Conservation (phyloP, 2,888 invertebrate species). For the Melipona beecheii region DNA sequence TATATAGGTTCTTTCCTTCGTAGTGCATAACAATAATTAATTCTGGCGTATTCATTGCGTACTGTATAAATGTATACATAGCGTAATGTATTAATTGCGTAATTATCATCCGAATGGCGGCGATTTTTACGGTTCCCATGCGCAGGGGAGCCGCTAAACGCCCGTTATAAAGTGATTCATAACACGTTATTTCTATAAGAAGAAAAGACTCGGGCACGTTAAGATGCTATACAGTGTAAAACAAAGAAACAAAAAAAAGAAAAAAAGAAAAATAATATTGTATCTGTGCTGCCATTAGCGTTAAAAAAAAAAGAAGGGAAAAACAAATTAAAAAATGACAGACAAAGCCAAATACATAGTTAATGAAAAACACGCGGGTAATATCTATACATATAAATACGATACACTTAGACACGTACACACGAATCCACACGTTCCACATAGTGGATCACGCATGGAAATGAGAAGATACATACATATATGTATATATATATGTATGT, state of each 20-base stretch:
- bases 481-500: background rate
- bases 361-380: constrained; percentile 57
- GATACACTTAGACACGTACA: constrained; percentile 12
- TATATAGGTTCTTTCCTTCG: constrained; percentile 69
- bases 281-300: constrained; percentile 80
- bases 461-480: background rate
- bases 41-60: constrained; percentile 63
- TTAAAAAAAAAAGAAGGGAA: constrained; percentile 59
- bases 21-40: constrained; percentile 65
- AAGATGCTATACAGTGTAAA: constrained; percentile 60
- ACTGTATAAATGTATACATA: constrained; percentile 68
- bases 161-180: constrained; percentile 48
- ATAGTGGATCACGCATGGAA: background rate
- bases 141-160: constrained; percentile 31
- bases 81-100: constrained; percentile 53
- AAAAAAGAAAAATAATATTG: constrained; percentile 53
- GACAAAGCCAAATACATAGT: constrained; percentile 76
- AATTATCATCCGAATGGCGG: constrained; percentile 31
- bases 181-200: constrained; percentile 52
- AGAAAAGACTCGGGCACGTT: constrained; percentile 44
- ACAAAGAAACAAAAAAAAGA: background rate
- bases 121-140: constrained; percentile 38
- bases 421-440: constrained; percentile 10
- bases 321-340: constrained; percentile 57
- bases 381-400: constrained; percentile 31